These are phyloP conservation scores for Callocephalon fimbriatum DNA, from an alignment of 2,113 vertebrate genomes.

Conservation along the genomic window DNA sequence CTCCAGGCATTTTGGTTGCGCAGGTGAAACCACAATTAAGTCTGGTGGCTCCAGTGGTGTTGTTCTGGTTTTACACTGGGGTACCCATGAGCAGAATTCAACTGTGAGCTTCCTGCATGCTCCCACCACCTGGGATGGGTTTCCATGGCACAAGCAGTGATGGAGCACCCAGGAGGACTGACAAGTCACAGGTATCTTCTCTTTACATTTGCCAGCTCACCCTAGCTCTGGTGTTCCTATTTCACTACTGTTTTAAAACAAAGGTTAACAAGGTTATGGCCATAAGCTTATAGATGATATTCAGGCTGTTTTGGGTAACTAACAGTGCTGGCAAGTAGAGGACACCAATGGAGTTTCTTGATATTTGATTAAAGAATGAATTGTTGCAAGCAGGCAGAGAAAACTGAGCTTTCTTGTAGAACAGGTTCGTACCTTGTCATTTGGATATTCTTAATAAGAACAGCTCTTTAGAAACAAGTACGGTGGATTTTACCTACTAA, in stretches of 20 bases:
- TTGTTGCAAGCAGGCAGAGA: background rate
- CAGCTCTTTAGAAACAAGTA: background rate
- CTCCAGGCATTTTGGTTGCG: background rate
- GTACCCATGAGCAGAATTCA: background rate
- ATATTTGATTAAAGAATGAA: background rate
- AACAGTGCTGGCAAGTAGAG: background rate
- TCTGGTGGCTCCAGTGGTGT: background rate
- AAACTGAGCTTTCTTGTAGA: background rate
- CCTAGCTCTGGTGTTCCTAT: background rate
- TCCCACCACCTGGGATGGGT: background rate
- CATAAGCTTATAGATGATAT: background rate
- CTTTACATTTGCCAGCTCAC: background rate
- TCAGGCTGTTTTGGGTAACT: background rate
- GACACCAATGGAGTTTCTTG: background rate
- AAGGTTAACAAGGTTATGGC: background rate
- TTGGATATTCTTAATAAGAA: background rate
- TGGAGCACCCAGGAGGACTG: conserved; percentile 8
- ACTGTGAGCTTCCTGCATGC: background rate
- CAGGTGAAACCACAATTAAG: conserved; percentile 12
- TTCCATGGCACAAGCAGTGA: conserved; percentile 1
- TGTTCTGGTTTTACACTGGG: background rate
- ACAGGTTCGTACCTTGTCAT: background rate
- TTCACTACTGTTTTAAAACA: background rate
- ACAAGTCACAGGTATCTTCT: background rate
- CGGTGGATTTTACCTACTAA: background rate